A percentile compares a stretch with the other conserved stretches of the same genome.
These are phyloP conservation scores for Agriopis marginaria DNA, from an alignment of 2,888 invertebrate species.

Conservation along the genomic window DNA sequence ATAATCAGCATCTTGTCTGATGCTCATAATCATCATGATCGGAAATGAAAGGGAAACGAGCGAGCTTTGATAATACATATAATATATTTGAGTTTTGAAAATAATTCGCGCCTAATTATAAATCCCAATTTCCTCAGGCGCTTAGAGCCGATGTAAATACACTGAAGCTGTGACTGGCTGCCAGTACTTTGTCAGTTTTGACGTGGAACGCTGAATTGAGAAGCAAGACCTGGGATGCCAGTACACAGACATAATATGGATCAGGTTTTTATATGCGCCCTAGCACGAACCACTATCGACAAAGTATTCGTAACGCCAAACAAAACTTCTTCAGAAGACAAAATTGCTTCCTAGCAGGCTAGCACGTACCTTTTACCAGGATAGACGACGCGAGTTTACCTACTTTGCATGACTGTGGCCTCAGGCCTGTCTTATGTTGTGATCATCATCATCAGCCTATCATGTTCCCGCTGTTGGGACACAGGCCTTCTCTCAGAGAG, in stretches of 20 bases:
- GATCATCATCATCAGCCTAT: too few relatives aligned
- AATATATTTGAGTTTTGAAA: not conserved
- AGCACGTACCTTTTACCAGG: not conserved
- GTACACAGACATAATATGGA: not conserved
- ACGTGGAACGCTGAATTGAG: not conserved
- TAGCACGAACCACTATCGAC: not conserved
- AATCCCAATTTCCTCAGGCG: not conserved
- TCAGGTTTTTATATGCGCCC: not conserved
- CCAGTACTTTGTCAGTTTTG: not conserved
- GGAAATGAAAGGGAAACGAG: not conserved
- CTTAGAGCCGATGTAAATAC: not conserved
- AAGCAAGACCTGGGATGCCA: not conserved
- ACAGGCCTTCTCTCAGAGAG: too few relatives aligned
- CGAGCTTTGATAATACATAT: not conserved
- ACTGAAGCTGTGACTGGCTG: not conserved
- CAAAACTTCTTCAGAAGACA: not conserved
- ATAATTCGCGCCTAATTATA: not conserved
- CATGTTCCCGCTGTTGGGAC: too few relatives aligned
- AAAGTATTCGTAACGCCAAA: not conserved
- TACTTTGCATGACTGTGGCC: too few relatives aligned
- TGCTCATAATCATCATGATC: not conserved
- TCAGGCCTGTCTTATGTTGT: too few relatives aligned
- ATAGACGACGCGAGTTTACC: not conserved
- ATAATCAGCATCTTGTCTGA: not conserved
- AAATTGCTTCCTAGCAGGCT: not conserved